Base-by-base conservation (phyloP, 2,797 vertebrate genomes). In the Cryptoprocta ferox region DNA sequence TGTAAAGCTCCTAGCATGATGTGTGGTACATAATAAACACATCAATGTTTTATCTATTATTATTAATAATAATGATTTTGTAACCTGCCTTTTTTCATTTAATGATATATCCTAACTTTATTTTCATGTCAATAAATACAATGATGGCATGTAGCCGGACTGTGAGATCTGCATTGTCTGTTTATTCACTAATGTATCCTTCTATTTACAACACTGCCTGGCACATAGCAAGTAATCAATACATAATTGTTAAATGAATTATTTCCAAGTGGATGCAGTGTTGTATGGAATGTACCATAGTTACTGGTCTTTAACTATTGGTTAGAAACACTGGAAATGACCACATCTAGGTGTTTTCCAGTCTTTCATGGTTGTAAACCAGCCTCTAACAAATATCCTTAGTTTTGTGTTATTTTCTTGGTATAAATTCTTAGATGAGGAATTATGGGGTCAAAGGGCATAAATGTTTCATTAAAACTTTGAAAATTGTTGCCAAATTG, bases 401-500 rank as follows among this genome's bases (percentile, higher is more conserved):
- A 70, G 28, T 97, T 93, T 89, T 71, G 5, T 7, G 53, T 96
- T 82, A 45, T 82, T 70, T 94, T 83, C 85, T 82, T 93, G 70
- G 4, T 86, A 42, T 75, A 96, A 86, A 75, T 45, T 92, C 80
- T 75, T 89, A 94, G 13, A 73, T 85, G 63, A 94, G 37, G 21
- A 95, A 86, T 83, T 82, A 12, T 30, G 71, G 13, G 19, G 63
- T 94, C 48, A 85, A 95, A 95, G 45, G 42, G 14, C 30, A 65
- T 80, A n/a, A 89, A 56, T 1, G 3, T 89, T 81, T 91, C 50
- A 86, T 93, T 88, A 78, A 92, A 92, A 89, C 66, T 73, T 95
- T 83, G 91, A 93, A 95, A 94, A 90, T 42, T 81, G 10, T 68
- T 89, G 39, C 70, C 61, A 86, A 65, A 85, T 88, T 91, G 48